Conservation (phyloP, 2,797 vertebrate species). For the Melanotaenia maccullochi region DNA sequence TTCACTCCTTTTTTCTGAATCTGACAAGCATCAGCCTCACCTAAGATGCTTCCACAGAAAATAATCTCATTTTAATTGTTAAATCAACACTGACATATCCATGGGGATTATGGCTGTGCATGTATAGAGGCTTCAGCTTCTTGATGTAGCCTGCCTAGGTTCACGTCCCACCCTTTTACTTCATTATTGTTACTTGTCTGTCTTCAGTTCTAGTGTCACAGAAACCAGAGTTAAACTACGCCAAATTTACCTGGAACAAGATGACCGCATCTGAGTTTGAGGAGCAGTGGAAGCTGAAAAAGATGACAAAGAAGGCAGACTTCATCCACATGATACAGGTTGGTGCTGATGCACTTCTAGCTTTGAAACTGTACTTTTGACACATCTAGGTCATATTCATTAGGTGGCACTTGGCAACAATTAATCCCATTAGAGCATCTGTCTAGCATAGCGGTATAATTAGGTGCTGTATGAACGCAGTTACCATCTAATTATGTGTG, state of each 20-base stretch:
- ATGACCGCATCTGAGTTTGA: conserved; percentile 91
- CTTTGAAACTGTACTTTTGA: conserved; percentile 36
- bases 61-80: too few species aligned
- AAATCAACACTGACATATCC: too few species aligned
- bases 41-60: not conserved
- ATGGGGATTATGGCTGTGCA: too few species aligned
- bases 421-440: conserved; percentile 62
- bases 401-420: conserved; percentile 32
- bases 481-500: conserved; percentile 61
- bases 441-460: conserved; percentile 46
- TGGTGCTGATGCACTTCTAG: conserved; percentile 5
- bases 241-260: conserved; percentile 90
- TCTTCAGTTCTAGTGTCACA: conserved; percentile 80
- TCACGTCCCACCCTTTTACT: not conserved
- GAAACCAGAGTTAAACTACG: conserved; percentile 83
- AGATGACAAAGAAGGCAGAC: conserved; percentile 86
- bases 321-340: conserved; percentile 99
- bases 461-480: conserved; percentile 41
- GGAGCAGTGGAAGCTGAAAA: conserved; percentile 81
- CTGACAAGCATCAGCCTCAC: conserved; percentile 4
- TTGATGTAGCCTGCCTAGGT: too few species aligned
- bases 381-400: conserved; percentile 56
- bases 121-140: too few species aligned
- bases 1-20: not conserved
- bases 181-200: conserved; percentile 17